Conservation (phyloP, 2,797 vertebrate species). For the Pygocentrus nattereri region DNA sequence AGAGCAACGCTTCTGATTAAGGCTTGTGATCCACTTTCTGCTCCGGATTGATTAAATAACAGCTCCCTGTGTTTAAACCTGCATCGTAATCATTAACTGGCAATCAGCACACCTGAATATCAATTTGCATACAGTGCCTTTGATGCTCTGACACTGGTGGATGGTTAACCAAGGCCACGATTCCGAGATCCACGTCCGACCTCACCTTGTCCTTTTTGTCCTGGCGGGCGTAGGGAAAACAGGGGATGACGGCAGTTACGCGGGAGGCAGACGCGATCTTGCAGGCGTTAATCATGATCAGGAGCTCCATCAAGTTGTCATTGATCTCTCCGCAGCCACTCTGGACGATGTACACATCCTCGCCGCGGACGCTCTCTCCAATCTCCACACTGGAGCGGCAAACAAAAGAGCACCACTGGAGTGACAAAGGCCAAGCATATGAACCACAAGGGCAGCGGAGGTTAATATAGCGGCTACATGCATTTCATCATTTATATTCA, state of each 20-base stretch:
- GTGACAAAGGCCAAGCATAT: not conserved
- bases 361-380: conserved; percentile 94
- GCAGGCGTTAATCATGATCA: conserved; percentile 99
- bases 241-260: conserved; percentile 97
- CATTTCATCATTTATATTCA: not conserved
- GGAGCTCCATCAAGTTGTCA: conserved; percentile 97
- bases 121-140: conserved; percentile 16
- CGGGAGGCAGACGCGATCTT: conserved; percentile 97
- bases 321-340: conserved; percentile 99
- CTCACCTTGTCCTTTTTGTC: conserved; percentile 98
- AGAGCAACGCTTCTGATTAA: not conserved
- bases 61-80: not conserved
- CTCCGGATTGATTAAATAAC: not conserved
- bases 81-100: not conserved
- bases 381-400: conserved; percentile 90
- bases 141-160: not conserved
- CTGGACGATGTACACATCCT: conserved; percentile 98
- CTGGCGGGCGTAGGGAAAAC: conserved; percentile 96
- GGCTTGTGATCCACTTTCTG: not conserved
- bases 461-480: not conserved
- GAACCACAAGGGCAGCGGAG: not conserved
- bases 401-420: conserved; percentile 18
- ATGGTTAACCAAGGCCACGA: not conserved
- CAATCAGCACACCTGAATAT: not conserved
- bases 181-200: not conserved